Conservation (phyloP, 2,797 vertebrate species). For the Sparidentex hasta region DNA sequence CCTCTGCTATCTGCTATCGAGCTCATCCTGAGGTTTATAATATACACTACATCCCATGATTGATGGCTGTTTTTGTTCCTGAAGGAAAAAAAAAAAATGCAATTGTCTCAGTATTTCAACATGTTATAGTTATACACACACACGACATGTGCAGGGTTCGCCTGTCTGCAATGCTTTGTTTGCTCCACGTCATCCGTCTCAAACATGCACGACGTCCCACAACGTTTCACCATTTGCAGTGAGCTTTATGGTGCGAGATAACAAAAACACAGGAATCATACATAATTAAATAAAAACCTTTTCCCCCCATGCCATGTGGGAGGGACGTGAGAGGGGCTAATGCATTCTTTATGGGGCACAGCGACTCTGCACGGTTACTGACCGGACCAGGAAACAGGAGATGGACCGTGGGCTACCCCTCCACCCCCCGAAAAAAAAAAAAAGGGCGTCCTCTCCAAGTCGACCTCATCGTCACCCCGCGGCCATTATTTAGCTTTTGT, state of each 20-base stretch:
- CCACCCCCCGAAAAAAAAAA: neutral
- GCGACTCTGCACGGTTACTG: conserved; percentile 54
- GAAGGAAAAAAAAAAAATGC: neutral
- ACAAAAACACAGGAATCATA: conserved; percentile 63
- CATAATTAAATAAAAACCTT: conserved; percentile 69
- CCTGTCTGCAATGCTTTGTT: conserved; percentile 16
- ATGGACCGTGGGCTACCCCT: conserved; percentile 62
- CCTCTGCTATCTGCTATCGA: neutral
- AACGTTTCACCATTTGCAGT: conserved; percentile 49
- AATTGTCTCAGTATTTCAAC: neutral
- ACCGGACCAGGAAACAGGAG: conserved; percentile 69
- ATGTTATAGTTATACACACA: neutral
- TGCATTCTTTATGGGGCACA: conserved; percentile 70
- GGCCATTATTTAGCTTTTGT: neutral
- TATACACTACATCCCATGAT: conserved; percentile 1
- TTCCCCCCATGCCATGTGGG: conserved; percentile 34
- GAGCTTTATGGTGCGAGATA: conserved; percentile 58
- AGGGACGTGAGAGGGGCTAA: conserved; percentile 40
- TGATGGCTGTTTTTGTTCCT: neutral
- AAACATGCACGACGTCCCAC: conserved; percentile 42
- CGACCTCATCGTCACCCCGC: conserved; percentile 29
- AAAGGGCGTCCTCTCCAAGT: conserved; percentile 51
- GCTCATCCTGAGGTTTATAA: neutral
- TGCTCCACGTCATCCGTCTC: conserved; percentile 33
- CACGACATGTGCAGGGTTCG: neutral